Evolutionary conservation across 2,797 vertebrate species (phyloP), one percentile per base, ranked within the genome.

Genomic region (Epinephelus malabaricus): DNA sequence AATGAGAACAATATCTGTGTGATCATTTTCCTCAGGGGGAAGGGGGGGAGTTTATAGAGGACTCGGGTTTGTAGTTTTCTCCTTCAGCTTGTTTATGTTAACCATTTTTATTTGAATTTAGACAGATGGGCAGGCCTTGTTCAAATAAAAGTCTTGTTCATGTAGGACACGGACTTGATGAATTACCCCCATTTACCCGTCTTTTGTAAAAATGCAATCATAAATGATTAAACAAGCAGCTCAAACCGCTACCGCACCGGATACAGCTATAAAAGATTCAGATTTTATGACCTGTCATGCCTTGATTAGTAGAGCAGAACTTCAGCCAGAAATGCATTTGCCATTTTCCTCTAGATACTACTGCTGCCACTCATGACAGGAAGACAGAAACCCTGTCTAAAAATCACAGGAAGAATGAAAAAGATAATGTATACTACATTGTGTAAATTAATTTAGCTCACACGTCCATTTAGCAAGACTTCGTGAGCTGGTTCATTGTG

Each of bases 1-100:
- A 69, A 63, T 60, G 79, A 84, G 80, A 82, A 88, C 78, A 84
- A 72, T 76, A 82, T 84, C 83, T 83, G 78, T 79, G 83, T 69
- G 85, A 89, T 79, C 69, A 66, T 49, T 64, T 83, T 86, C 55
- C 63, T 63, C 58, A 23, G 73, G 76, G 72, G 76, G 11, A 12
- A 9, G 40, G 45, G 13, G 17, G 69, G 51, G 64, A 34, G 78
- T 73, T 73, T 75, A 68, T 19, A 85, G n/a, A 81, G 6, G 45
- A 46, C 66, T 45, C 51, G 5, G 19, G 30, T 73, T 46, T 65
- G 27, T 40, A 50, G 58, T 75, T 76, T 56, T 69, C 65, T 84
- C 82, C 75, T 82, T 72, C 61, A 1, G 69, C 65, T 61, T 79
- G 74, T 84, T 86, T 73, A 68, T 21, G 61, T 79, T 49, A 10